Evolutionary conservation across 2,113 vertebrate species (phyloP), one percentile per base, ranked within the genome.

Genomic region (Lampris megalopsis): DNA sequence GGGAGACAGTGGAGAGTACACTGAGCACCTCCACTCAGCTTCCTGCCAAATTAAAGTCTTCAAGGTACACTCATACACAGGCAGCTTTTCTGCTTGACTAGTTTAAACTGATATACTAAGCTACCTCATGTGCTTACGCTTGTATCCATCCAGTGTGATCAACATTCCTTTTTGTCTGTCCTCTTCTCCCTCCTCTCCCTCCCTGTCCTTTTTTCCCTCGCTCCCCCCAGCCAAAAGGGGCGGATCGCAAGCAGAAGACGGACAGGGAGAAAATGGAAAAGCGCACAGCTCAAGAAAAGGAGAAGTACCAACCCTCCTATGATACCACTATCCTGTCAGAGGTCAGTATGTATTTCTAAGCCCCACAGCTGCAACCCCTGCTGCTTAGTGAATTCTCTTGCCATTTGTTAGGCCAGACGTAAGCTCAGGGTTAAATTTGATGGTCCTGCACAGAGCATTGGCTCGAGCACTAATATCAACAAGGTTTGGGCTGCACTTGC

Each of bases 21-120:
- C 95, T 0, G 98, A 99, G 84, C 98, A 99, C 87, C 92, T 98
- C 63, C 98, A 99, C 88, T 99, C 98, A 0, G 97, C 98, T 91
- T 99, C 98, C 95, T 99, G 98, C 94, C 98, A 99, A 94, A 97
- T 99, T 92, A 99, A 99, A 95, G 98, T 99, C 74, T 99, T 99
- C 90, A 99, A 99, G 97, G 98, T 99, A 92, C 9, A 48, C 5
- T 13, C 8, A 67, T 47, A 0, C 5, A 10, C 10, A 7, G 1
- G 13, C 35, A 5, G 58, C 38, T 10, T 69, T 62, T 3, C 58
- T 40, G 37, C 10, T 9, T 13, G 13, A 9, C n/a, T 3, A 43
- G 45, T n/a, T 48, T 4, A 47, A 37, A 6, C 36, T 68, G n/a
- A 13, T 7, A 67, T 38, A 43, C 10, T 48, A n/a, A 40, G 37